Base-by-base conservation (phyloP, 2,888 invertebrate genomes). In the Pemphredon lugubris region DNA sequence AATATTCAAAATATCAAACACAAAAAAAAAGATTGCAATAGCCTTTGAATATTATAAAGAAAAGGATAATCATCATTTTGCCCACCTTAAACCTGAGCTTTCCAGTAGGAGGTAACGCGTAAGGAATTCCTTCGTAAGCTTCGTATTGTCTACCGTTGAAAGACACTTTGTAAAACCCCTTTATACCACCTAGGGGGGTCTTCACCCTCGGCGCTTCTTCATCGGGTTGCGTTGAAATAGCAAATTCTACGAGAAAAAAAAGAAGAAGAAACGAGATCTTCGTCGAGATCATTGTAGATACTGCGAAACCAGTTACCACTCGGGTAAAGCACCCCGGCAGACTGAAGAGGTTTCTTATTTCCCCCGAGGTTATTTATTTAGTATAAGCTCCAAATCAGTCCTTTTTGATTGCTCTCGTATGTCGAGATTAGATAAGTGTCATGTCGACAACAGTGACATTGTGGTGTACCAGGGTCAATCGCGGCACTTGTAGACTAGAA, bases 121-220 rank as follows among this genome's bases (percentile, higher is more conserved):
- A 86, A 11, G 86, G 86, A 20, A 86, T 82, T 3, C 86, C 86
- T 68, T 86, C 83, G 57, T 83, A 86, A 16, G 84, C 83, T 45
- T 78, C 75, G 20, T 77, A 84, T 26, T 66, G 69, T 47, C 77
- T 73, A 37, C 85, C 84, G 58, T 82, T 73, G 42, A 77, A 67
- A 2, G 86, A 86, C 30, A 48, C 60, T 57, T 83, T 82, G 68
- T 82, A 77, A 18, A 82, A 82, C 21, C 86, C 86, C 50, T 58
- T 74, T 13, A 86, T 68, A 9, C 47, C 72, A 48, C 85, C 86
- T 11, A 82, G 64, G 11, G 81, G 72, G 37, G 81, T 86, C 65
- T 77, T 68, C 0, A 84, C 75, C 30, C 20, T 37, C 14, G 37
- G 37, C 11, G 70, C 54, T 1, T 48, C 20, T 0, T 64, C 67